Conservation (phyloP, 2,888 invertebrate species). For the Plagodis dolabraria region DNA sequence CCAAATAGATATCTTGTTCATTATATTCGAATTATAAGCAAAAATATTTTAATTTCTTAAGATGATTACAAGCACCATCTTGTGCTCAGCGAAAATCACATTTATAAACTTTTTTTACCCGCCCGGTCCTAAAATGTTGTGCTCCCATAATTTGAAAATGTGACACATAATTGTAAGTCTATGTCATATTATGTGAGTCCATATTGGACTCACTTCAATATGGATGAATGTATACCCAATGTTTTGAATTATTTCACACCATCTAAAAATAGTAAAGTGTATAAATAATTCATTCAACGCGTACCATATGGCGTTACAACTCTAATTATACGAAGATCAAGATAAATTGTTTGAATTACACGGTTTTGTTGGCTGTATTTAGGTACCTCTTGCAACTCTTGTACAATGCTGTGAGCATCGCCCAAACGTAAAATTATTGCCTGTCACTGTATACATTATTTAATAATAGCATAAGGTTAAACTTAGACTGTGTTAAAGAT, state of each 20-base stretch:
- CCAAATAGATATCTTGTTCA: too few species aligned
- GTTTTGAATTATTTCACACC: background rate
- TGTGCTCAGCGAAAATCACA: too few species aligned
- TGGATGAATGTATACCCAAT: too few species aligned
- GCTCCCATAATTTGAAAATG: too few species aligned
- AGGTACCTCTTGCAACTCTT: background rate
- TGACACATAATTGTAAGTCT: too few species aligned
- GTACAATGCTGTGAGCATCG: slow-evolving; percentile 36
- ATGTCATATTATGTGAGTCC: too few species aligned
- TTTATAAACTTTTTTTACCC: too few species aligned
- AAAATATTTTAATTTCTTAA: too few species aligned
- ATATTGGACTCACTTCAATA: too few species aligned
- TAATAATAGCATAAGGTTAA: slow-evolving; percentile 10
- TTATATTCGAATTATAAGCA: too few species aligned
- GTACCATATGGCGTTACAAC: slow-evolving; percentile 48
- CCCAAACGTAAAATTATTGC: slow-evolving; percentile 44
- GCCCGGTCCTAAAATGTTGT: too few species aligned
- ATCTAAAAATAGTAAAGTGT: slow-evolving; percentile 3
- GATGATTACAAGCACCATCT: too few species aligned
- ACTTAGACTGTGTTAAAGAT: background rate
- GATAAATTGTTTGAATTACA: slow-evolving; percentile 43
- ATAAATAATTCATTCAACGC: slow-evolving; percentile 49
- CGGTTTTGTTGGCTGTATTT: slow-evolving; percentile 26
- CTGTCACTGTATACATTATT: slow-evolving; percentile 20
- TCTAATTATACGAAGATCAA: slow-evolving; percentile 47